Conservation (phyloP, 1,140 invertebrate species). For the Harlomillsia oculata region DNA sequence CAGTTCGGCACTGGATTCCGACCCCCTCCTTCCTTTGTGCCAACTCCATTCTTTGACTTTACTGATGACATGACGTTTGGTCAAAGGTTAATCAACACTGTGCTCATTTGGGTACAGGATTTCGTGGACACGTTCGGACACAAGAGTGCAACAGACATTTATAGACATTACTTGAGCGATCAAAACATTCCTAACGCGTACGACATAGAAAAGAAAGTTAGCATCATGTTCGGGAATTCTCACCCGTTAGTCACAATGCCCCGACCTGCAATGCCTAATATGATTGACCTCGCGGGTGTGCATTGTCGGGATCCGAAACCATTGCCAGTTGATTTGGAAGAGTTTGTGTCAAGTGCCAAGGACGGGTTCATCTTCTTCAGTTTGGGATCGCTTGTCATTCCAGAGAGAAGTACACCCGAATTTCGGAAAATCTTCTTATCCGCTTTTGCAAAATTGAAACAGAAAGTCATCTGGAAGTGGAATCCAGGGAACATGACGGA, state of each 20-base stretch:
- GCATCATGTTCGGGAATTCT: conserved; percentile 49
- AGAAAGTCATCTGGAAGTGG: conserved; percentile 63
- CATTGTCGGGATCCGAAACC: conserved; percentile 10
- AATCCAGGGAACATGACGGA: conserved; percentile 39
- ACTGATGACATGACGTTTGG: conserved; percentile 21
- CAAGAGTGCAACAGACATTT: background rate
- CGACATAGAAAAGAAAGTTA: conserved; percentile 42
- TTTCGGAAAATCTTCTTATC: conserved; percentile 9
- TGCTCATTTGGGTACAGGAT: no score
- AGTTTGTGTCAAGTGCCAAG: conserved; percentile 29
- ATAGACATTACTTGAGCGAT: conserved; percentile 8
- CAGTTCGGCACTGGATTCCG: conserved; percentile 37
- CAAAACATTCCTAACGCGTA: conserved; percentile 40
- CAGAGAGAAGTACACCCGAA: background rate
- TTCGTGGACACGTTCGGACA: background rate
- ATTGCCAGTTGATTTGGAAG: conserved; percentile 27
- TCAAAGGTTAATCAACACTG: conserved; percentile 7
- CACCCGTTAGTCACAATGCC: conserved; percentile 46
- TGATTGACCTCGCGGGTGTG: conserved; percentile 50
- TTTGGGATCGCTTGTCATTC: conserved; percentile 46
- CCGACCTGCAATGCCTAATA: conserved; percentile 42
- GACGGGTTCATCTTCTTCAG: conserved; percentile 61
- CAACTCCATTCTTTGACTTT: background rate
- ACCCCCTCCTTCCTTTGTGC: conserved; percentile 37
- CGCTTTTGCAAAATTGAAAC: conserved; percentile 41